Conservation (phyloP, 2,888 invertebrate genomes). For the Ormyrus thymus region DNA sequence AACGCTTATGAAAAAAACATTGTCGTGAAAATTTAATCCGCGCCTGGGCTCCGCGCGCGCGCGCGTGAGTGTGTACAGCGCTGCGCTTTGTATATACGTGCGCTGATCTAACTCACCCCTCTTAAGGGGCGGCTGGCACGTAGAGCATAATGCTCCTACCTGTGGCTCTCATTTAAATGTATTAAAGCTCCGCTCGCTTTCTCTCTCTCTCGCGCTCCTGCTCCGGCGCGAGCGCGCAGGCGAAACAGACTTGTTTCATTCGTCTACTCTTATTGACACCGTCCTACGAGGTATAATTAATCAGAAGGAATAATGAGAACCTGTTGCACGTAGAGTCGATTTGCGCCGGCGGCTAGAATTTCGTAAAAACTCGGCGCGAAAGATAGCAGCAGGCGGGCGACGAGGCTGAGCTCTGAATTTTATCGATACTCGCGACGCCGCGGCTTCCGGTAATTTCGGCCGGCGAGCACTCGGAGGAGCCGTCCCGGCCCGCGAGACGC, state of each 20-base stretch:
- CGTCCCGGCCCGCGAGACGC: conserved; percentile 38
- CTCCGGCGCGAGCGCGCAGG: not conserved
- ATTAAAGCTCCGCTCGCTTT: conserved; percentile 63
- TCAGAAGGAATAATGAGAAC: conserved; percentile 62
- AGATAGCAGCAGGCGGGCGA: not conserved
- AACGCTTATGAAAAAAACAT: conserved; percentile 49
- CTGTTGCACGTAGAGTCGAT: conserved; percentile 64
- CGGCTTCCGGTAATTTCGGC: no score
- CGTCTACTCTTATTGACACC: conserved; percentile 63
- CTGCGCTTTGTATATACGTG: conserved; percentile 5
- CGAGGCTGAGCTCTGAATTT: not conserved
- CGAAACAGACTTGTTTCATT: conserved; percentile 59
- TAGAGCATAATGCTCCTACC: conserved; percentile 71
- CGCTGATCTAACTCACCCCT: conserved; percentile 64
- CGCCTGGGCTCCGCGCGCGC: not conserved
- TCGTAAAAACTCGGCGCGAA: not conserved
- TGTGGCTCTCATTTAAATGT: conserved; percentile 73
- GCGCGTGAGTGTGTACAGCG: not conserved
- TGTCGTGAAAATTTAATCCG: conserved; percentile 39
- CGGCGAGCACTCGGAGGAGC: conserved; percentile 38
- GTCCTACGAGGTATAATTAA: conserved; percentile 63
- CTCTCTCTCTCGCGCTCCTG: conserved; percentile 7
- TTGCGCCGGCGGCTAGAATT: conserved; percentile 35
- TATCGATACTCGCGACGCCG: not conserved
- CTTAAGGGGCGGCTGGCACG: conserved; percentile 67